Conservation (phyloP, 2,888 invertebrate species). For the Harpalus rubripes region DNA sequence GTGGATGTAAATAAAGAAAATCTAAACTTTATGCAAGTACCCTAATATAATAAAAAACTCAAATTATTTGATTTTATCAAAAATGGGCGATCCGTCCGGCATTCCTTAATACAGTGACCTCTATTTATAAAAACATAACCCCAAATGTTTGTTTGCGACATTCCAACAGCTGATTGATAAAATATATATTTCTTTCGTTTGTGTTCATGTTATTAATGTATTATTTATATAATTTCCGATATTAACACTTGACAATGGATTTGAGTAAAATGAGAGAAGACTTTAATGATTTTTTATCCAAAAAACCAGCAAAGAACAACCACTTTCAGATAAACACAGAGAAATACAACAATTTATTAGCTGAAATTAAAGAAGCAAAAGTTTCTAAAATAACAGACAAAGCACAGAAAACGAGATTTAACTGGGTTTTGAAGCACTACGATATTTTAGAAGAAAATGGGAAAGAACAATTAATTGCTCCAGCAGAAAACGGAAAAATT, state of each 20-base stretch:
- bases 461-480: conserved; percentile 66
- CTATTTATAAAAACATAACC: conserved; percentile 3
- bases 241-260: not conserved
- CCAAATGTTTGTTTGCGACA: not conserved
- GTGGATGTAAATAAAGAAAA: too few species aligned
- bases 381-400: not conserved
- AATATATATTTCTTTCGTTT: not conserved
- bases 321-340: not conserved
- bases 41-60: not conserved
- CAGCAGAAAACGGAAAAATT: conserved; percentile 47
- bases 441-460: conserved; percentile 63
- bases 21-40: too few species aligned
- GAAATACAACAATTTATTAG: conserved; percentile 65
- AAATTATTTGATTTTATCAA: not conserved
- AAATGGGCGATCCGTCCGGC: not conserved
- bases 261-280: not conserved
- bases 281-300: not conserved
- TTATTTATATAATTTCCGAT: not conserved
- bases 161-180: not conserved
- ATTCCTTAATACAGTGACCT: not conserved
- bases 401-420: conserved; percentile 36
- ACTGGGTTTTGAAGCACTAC: conserved; percentile 69
- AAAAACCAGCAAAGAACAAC: not conserved
- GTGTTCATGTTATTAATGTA: not conserved
- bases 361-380: conserved; percentile 61